Conservation (phyloP, 2,113 vertebrate genomes). For the Cyrtonyx montezumae region DNA sequence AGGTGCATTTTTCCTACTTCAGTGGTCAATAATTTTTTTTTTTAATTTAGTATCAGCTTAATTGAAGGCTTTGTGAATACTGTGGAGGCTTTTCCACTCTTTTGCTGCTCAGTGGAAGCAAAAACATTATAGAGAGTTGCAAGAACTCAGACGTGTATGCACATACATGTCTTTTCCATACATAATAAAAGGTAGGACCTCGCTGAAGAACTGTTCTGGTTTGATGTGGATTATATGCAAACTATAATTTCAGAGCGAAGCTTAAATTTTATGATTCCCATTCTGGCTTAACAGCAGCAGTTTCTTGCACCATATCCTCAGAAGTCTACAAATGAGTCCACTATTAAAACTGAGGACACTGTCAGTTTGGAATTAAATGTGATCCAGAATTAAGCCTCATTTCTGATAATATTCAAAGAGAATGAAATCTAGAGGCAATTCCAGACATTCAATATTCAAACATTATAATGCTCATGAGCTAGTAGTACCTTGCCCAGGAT, state of each 20-base stretch:
- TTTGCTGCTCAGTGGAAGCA: not conserved
- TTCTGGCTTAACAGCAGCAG: not conserved
- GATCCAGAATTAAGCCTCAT: not conserved
- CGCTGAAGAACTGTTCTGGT: not conserved
- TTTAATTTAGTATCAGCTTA: not conserved
- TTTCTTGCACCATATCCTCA: not conserved
- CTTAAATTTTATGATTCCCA: not conserved
- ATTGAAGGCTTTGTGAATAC: not conserved
- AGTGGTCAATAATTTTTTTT: not conserved
- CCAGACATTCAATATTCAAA: not conserved
- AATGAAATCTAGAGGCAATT: not conserved
- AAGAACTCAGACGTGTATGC: not conserved
- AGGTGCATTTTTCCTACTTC: not conserved
- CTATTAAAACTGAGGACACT: not conserved
- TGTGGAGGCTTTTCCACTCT: not conserved
- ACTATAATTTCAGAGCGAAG: not conserved
- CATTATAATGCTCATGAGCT: not conserved
- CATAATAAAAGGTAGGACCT: not conserved
- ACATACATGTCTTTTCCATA: not conserved
- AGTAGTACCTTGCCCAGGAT: not conserved
- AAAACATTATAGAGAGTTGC: not conserved
- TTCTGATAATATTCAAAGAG: not conserved
- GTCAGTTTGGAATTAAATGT: not conserved
- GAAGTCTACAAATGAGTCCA: not conserved
- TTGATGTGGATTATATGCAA: not conserved